Percentiles rank a stretch among this genome's conserved stretches.
These are phyloP conservation scores for Octodonta nipae DNA, from an alignment of 2,888 invertebrate genomes.

Conservation along the genomic window DNA sequence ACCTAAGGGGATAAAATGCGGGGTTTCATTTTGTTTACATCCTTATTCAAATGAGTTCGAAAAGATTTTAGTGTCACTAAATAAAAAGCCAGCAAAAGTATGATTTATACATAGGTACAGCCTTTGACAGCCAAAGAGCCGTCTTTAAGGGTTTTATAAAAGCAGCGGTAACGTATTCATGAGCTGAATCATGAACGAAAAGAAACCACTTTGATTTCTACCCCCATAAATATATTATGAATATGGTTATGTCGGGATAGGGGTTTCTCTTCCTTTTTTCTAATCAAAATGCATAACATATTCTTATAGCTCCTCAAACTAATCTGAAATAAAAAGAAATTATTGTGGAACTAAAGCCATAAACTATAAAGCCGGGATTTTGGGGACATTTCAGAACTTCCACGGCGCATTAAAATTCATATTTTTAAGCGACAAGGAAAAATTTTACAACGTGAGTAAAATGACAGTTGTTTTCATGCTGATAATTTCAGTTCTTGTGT, in stretches of 20 bases:
- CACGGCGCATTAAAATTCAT: constrained; percentile 2
- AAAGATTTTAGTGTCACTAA: constrained; percentile 13
- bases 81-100: constrained; percentile 24
- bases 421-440: too few relatives aligned
- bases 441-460: not conserved
- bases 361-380: too few relatives aligned
- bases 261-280: constrained; percentile 29
- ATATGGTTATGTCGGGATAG: constrained; percentile 31
- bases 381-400: constrained; percentile 7
- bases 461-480: too few relatives aligned
- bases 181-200: constrained; percentile 27
- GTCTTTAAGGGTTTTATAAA: constrained; percentile 28
- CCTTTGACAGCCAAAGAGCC: constrained; percentile 25
- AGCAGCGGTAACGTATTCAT: constrained; percentile 30
- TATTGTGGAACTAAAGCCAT: constrained; percentile 18
- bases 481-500: too few relatives aligned
- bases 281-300: constrained; percentile 37
- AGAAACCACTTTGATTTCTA: constrained; percentile 35
- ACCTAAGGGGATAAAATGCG: too few relatives aligned
- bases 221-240: constrained; percentile 34
- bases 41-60: constrained; percentile 4
- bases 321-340: constrained; percentile 30
- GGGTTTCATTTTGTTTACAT: constrained; percentile 4
- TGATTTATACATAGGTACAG: constrained; percentile 27
- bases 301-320: constrained; percentile 25